Percentiles rank a stretch among this genome's conserved stretches.
Evolutionary conservation across 2,797 vertebrate species (phyloP).

Genomic region (Atherinosoma microstoma): DNA sequence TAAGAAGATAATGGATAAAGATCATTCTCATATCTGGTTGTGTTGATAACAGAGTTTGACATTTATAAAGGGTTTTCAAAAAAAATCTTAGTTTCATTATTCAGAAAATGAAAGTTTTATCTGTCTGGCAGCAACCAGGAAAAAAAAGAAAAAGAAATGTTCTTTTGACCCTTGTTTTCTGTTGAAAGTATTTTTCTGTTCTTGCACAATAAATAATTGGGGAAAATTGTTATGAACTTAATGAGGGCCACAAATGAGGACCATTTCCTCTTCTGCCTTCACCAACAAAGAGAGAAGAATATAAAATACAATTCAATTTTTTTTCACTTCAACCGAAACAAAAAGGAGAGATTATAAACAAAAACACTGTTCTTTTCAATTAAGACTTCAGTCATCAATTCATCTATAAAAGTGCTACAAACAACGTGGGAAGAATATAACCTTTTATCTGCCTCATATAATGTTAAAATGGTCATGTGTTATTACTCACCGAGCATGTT

Average conservation of each 20-base stretch:
- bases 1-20: not conserved
- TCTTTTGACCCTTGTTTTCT: not conserved
- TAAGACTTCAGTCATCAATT: not conserved
- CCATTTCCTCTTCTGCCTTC: not conserved
- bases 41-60: not conserved
- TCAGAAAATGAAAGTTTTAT: not conserved
- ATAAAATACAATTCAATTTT: not conserved
- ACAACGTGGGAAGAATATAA: not conserved
- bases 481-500: conserved; percentile 95
- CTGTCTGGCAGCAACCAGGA: not conserved
- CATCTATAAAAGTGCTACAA: not conserved
- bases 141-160: not conserved
- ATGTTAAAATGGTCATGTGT: not conserved
- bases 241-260: not conserved
- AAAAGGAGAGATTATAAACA: not conserved
- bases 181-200: not conserved
- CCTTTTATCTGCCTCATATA: not conserved
- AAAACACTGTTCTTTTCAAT: not conserved
- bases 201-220: not conserved
- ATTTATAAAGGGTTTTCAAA: not conserved
- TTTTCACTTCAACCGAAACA: not conserved
- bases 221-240: not conserved
- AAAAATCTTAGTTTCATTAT: not conserved
- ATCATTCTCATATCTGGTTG: not conserved
- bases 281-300: not conserved